Evolutionary conservation across 2,888 invertebrate genomes (phyloP), one percentile per base, ranked within the genome.

Genomic region (Dendrolimus pini): DNA sequence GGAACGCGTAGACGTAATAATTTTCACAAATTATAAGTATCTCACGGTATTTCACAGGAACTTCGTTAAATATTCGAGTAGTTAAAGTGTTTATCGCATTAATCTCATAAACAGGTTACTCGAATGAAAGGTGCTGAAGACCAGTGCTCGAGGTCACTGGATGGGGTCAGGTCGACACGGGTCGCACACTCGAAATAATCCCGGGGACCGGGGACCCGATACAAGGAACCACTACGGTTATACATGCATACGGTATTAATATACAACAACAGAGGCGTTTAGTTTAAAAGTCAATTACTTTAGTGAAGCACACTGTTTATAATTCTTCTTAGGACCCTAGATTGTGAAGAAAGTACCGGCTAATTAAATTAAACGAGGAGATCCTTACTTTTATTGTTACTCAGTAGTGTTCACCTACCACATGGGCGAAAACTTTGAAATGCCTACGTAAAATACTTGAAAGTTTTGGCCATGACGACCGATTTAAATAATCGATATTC

Each of bases 61-160:
- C 68, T 73, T 70, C 61, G 69, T 73, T 78, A 74, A 78, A 78
- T 78, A 78, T 78, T 76, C 72, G 62, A 76, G 76, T 74, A 76
- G 74, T 74, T 72, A 70, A 74, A 77, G 75, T 76, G 78, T 81
- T 81, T 80, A 79, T 80, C 75, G 76, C 72, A 72, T 74, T 78
- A 78, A 79, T 80, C 73, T 75, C 75, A 72, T 80, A 79, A 82
- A 85, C 86, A 82, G 83, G 86, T 85, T 85, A 79, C 76, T 73
- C 71, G 78, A 80, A 79, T 77, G 80, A 83, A 82, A 79, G 84
- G 83, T 77, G 82, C 75, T 71, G 72, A 72, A 78, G 78, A 82
- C 80, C 78, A 82, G 80, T 75, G 80, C 70, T 66, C 77, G 80
- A 78, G 88, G 87, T 85, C 86, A 85, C 70, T 78, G 82, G 78